Base-by-base conservation (phyloP, 2,797 vertebrate genomes). In the Sebastes aleutianus region DNA sequence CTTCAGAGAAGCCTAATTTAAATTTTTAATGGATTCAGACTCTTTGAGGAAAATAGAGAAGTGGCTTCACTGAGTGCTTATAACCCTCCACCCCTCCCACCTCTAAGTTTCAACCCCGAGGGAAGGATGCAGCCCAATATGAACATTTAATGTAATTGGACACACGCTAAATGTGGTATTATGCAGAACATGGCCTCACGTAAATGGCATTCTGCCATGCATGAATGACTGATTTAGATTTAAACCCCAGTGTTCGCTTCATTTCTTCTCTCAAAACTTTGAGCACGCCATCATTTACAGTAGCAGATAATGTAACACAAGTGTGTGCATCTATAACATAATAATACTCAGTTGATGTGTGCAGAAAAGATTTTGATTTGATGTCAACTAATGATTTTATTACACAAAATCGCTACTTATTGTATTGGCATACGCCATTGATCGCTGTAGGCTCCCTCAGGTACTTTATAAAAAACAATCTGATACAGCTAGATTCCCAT, bases 21-120 rank as follows among this genome's bases (percentile, higher is more conserved):
- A 93, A 94, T 85, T 90, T 91, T 89, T 89, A 91, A 92, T 92
- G 85, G 70, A 76, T 91, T 92, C 81, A 75, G 83, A 86, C 77
- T 84, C 78, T 89, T 92, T 85, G 84, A 91, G 73, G 78, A 89
- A 91, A 92, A 91, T 54, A 73, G 72, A 85, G 80, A 92, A 80
- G 79, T 84, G 80, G 81, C 70, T 85, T 85, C 29, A 67, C 50
- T 86, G 80, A 88, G 86, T 83, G 66, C 58, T 74, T 74, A 70
- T 56, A 71, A 69, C 73, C 77, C 65, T 26, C 61, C 71, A 80
- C 14, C 70, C 65, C 70, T 70, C 70, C 76, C 65, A 65, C 32
- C 81, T 74, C 71, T 56, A 54, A 75, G 43, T 84, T 88, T 77
- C 57, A 73, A 84, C 56, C 86, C 85, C 2, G 39, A 74, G 82